phyloP scores from a whole-genome alignment of 2,113 vertebrate genomes.

The Poecile atricapillus region DNA sequence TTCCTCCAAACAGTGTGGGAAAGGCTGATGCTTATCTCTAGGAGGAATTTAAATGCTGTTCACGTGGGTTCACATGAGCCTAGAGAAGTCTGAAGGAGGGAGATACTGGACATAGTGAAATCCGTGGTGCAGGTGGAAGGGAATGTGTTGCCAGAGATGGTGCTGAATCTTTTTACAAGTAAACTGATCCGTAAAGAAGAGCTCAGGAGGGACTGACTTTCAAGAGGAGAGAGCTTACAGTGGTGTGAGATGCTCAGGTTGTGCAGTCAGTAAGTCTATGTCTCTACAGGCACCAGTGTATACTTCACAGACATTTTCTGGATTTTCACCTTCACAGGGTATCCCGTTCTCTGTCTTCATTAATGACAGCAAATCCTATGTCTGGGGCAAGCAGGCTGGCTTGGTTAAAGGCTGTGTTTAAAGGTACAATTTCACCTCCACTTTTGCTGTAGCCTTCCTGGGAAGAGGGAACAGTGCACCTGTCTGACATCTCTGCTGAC shows the following conservation, averaged over 20 bases:
- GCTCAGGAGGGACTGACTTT: neutral
- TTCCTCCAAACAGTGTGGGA: neutral
- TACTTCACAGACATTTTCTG: neutral
- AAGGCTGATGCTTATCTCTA: neutral
- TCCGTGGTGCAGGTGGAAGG: neutral
- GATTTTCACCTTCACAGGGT: neutral
- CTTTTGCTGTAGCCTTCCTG: neutral
- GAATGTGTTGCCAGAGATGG: neutral
- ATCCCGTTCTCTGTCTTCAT: neutral
- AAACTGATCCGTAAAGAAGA: neutral
- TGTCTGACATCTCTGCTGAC: neutral
- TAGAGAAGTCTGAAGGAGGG: neutral
- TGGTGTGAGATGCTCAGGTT: neutral
- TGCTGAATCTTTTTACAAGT: neutral
- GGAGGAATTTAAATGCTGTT: neutral
- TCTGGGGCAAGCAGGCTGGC: neutral
- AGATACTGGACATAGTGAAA: neutral
- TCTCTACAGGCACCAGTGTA: neutral
- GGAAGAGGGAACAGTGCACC: neutral
- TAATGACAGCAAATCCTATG: neutral
- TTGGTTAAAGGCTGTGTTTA: neutral
- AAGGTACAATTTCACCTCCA: neutral
- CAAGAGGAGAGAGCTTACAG: neutral
- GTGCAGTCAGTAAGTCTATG: neutral
- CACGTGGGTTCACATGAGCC: neutral